Evolutionary conservation across 2,888 invertebrate species (phyloP), one percentile per base, ranked within the genome.

Genomic region (Callyntrura guangdongensis): DNA sequence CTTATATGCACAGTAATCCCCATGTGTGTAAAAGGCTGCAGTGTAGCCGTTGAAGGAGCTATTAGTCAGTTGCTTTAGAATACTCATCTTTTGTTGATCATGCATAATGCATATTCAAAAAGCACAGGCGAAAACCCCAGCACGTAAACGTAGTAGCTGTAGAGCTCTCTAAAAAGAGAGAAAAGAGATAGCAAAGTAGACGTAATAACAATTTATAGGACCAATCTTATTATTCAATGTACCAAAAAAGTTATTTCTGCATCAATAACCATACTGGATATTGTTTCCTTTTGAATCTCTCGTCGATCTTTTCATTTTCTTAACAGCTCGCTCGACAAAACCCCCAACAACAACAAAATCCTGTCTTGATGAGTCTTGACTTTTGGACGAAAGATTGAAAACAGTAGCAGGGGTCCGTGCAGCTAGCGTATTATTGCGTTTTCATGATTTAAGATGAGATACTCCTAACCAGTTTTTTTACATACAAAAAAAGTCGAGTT

Each of bases 321-420:
- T 72, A 20, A 14, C 11, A 59, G 36, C n/a, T 36, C 12, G 25
- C 11, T 14, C 64, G 20, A 84, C 56, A 86, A 74, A 14, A 74
- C 6, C 5, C 5, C 22, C 61, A 77, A 27, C 20, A 79, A 74
- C 25, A 61, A 59, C 59, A 59, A 59, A 89, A 89, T 79, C 79
- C 56, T 69, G 77, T 85, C 89, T 79, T 85, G 85, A 89, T 89
- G 89, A 89, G 72, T 59, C 53, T 79, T 89, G 89, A 89, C 89
- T 89, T 88, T 83, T 8, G 36, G 81, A 85, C 79, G 89, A 89
- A 89, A 85, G 89, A 89, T 89, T 77, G 89, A 89, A 89, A 85
- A 89, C 89, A 85, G 89, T 85, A 89, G 89, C 85, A 89, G 89
- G 89, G 89, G 89, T 84, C 72, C 89, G 72, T 89, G 72, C 69